Evolutionary conservation across 2,888 invertebrate species (phyloP), one percentile per base, ranked within the genome.

Genomic region (Drosophila sordidapex): DNA sequence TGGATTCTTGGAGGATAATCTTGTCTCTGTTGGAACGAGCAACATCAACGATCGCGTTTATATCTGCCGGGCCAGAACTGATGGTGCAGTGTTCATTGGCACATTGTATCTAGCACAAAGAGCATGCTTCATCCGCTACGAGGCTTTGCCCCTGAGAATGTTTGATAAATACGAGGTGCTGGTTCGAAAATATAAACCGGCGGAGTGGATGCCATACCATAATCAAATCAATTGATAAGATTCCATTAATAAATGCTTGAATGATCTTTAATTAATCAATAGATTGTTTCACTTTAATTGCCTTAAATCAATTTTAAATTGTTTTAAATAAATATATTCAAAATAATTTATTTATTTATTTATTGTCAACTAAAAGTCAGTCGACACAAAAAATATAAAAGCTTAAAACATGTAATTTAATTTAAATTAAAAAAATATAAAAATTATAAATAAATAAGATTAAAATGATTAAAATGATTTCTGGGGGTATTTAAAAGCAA

Each of bases 11-110:
- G 81, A 76, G 27, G 49, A 54, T 21, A 76, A 73, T 51, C 62
- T 63, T 1, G 81, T 83, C 0, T 36, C 67, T 1, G 83, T 81
- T 27, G 81, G 83, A 21, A 82, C 81, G 0, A 70, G 63, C n/a
- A 1, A 8, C 1, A 11, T 18, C 4, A 0, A 61, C 46, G 74
- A 81, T 8, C 69, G 63, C 1, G 79, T 82, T 7, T 81, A 53
- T 13, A 13, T 79, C 31, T 81, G 81, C 29, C 82, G 81, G 0
- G 52, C 38, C 10, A 25, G 13, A 18, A n/a, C 36, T 21, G 72
- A 75, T n/a, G 43, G n/a, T 0, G 67, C 25, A 1, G 6, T 82
- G 25, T 52, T 69, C 1, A 69, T 82, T 31, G 81, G 81, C 11
- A 76, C 74, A 0, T 53, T 81, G 0, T 68, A 51, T 25, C 31